Percentiles rank a stretch among this genome's conserved stretches.
These are phyloP conservation scores for Centropus bengalensis DNA, from an alignment of 2,113 vertebrate species.

Conservation along the genomic window DNA sequence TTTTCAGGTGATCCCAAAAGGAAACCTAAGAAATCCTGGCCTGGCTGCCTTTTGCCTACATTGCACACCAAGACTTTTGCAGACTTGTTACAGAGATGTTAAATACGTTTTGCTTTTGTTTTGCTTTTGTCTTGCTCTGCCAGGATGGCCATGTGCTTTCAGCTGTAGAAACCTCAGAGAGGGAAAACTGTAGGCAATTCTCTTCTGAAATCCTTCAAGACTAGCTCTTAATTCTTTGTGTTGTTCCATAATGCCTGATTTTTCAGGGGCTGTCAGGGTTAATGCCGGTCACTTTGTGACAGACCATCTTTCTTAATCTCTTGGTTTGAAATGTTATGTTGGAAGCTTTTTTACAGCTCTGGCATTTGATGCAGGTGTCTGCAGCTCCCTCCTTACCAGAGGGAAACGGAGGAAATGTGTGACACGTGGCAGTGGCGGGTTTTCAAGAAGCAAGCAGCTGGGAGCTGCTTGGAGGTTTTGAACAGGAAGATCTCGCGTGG, in stretches of 20 bases:
- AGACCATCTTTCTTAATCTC: background rate
- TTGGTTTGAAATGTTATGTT: background rate
- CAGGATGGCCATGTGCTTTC: background rate
- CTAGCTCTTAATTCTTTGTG: background rate
- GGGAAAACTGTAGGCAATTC: background rate
- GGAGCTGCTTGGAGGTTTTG: background rate
- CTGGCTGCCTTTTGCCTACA: background rate
- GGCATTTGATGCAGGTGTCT: rapidly evolving
- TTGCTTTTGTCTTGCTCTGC: background rate
- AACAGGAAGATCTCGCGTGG: background rate
- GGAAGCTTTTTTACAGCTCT: background rate
- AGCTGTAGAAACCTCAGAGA: background rate
- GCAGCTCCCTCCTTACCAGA: background rate
- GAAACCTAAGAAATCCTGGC: background rate
- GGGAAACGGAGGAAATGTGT: background rate
- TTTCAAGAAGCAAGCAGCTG: background rate
- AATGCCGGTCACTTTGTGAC: background rate
- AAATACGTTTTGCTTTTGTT: background rate
- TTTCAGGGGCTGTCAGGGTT: background rate
- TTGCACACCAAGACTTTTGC: background rate
- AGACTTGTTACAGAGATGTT: background rate
- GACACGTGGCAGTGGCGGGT: background rate
- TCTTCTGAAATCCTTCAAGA: background rate
- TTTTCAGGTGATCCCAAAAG: background rate
- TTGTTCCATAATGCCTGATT: background rate